Conservation (phyloP, 2,888 invertebrate species). For the Geophilus truncorum region DNA sequence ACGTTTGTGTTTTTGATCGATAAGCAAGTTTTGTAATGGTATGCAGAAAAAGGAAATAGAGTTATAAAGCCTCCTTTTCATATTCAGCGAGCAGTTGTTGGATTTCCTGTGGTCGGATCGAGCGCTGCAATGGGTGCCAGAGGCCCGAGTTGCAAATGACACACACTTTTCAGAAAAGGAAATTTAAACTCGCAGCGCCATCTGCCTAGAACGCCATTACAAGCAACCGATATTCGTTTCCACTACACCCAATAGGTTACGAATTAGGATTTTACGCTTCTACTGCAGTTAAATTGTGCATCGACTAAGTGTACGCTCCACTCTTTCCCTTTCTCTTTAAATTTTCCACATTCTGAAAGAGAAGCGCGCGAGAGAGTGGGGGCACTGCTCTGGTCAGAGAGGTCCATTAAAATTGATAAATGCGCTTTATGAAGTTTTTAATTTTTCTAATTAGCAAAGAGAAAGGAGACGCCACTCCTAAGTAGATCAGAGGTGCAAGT, state of each 20-base stretch:
- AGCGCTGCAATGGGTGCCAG: not conserved
- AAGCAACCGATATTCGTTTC: constrained; percentile 1
- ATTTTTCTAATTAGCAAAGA: not conserved
- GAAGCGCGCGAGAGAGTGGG: not conserved
- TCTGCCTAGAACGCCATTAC: constrained; percentile 12
- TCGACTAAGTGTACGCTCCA: too few species aligned
- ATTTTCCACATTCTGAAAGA: not conserved
- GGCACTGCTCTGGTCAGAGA: not conserved
- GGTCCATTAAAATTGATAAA: not conserved
- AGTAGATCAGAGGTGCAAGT: not conserved
- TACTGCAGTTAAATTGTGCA: not conserved
- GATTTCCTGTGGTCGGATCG: constrained; percentile 7
- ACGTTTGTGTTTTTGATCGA: too few species aligned
- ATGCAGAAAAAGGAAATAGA: not conserved
- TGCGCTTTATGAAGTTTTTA: not conserved
- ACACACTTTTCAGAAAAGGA: constrained; percentile 12
- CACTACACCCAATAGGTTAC: constrained; percentile 11
- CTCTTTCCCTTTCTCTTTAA: not conserved
- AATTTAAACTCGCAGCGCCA: not conserved
- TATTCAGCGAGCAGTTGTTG: constrained; percentile 11
- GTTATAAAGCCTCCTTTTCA: constrained; percentile 4
- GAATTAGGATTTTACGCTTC: not conserved
- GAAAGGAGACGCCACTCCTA: not conserved
- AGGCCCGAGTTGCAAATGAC: constrained; percentile 15
- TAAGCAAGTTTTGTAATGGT: not conserved